Percentiles rank a stretch among this genome's conserved stretches.
These are phyloP conservation scores for Scarus forsteni DNA, from an alignment of 2,797 vertebrate species.

Conservation along the genomic window DNA sequence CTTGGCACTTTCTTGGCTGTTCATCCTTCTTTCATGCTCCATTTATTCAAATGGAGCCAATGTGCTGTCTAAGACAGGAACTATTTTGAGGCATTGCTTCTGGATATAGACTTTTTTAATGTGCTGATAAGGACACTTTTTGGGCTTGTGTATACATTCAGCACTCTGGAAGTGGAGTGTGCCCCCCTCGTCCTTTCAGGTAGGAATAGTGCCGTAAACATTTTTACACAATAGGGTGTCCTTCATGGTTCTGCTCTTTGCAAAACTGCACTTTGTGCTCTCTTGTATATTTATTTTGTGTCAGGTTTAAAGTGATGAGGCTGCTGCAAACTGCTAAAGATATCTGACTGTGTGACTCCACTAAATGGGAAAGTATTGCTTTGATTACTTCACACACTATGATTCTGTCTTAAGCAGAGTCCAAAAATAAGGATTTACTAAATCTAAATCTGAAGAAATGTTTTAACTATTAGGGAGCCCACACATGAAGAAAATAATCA, in stretches of 20 bases:
- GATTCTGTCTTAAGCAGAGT: too few species aligned
- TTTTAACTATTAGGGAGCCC: constrained; percentile 1
- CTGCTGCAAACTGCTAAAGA: background rate
- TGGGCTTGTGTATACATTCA: constrained; percentile 41
- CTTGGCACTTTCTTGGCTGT: constrained; percentile 31
- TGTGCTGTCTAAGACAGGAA: constrained; percentile 49
- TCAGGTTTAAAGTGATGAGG: background rate
- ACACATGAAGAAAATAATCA: too few species aligned
- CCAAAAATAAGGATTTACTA: too few species aligned
- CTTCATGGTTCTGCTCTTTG: constrained; percentile 9
- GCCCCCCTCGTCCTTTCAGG: constrained; percentile 38
- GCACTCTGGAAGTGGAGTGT: constrained; percentile 40
- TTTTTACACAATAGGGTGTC: constrained; percentile 11
- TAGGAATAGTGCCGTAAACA: constrained; percentile 33
- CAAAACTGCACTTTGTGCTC: background rate
- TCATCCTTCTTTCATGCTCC: constrained; percentile 64
- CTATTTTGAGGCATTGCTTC: constrained; percentile 66
- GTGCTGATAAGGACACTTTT: constrained; percentile 51
- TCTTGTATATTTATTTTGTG: background rate
- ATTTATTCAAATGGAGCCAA: constrained; percentile 62
- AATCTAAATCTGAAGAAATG: background rate
- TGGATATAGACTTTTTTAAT: constrained; percentile 37
- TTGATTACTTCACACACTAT: constrained; percentile 3
- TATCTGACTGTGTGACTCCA: background rate
- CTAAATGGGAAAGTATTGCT: constrained; percentile 7